These are phyloP conservation scores for Bradypodion pumilum DNA, from an alignment of 2,797 vertebrate genomes.

Conservation along the genomic window DNA sequence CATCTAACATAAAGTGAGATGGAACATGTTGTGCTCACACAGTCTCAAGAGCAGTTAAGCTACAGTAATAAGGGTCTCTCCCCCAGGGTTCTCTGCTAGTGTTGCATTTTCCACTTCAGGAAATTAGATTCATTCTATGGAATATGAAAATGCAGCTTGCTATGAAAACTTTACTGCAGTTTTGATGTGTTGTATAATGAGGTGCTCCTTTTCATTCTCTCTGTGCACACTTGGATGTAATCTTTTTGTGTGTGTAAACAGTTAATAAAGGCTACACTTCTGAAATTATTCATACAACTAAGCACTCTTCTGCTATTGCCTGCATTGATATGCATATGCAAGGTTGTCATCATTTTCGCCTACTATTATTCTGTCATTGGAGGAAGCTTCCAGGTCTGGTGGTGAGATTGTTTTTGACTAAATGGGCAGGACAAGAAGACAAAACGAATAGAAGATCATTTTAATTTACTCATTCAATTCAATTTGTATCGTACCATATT, in stretches of 20 bases:
- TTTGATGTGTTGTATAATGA: not conserved
- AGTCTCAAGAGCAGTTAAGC: not conserved
- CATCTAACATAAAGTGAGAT: conserved; percentile 7
- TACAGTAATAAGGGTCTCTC: not conserved
- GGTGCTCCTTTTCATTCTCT: not conserved
- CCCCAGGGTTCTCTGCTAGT: not conserved
- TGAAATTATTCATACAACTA: not conserved
- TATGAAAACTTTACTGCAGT: not conserved
- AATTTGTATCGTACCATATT: not conserved
- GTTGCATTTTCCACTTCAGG: not conserved
- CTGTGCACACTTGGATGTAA: not conserved
- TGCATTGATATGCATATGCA: not conserved
- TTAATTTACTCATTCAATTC: not conserved
- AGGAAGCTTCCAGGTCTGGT: not conserved
- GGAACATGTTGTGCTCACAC: not conserved
- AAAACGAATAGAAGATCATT: not conserved
- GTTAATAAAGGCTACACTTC: not conserved
- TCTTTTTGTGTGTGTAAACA: not conserved
- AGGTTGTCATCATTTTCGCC: conserved; percentile 7
- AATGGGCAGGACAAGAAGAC: not conserved
- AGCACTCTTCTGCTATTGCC: not conserved
- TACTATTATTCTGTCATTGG: not conserved
- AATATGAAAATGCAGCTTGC: not conserved
- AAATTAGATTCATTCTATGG: not conserved
- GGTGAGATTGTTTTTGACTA: not conserved